phyloP scores from a whole-genome alignment of 2,888 invertebrate genomes.

The Cabera pusaria region DNA sequence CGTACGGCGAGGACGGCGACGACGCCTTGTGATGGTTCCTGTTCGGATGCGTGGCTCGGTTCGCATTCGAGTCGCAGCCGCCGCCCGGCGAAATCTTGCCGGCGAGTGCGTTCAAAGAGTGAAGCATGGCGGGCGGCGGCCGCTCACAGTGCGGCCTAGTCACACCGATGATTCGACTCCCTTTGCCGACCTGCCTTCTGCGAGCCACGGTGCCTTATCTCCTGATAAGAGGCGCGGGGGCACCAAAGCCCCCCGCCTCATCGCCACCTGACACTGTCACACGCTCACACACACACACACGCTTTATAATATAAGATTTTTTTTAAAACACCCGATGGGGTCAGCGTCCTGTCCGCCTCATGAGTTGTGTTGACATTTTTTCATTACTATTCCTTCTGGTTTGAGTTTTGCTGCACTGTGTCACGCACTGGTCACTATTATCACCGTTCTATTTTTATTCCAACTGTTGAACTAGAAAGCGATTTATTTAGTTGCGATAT shows the following conservation, averaged over 20 bases:
- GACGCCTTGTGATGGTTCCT: conserved; percentile 75
- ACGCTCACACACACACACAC: conserved; percentile 54
- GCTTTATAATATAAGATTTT: conserved; percentile 45
- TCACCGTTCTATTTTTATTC: conserved; percentile 23
- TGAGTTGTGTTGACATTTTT: conserved; percentile 59
- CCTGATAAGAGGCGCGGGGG: conserved; percentile 81
- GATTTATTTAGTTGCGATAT: conserved; percentile 25
- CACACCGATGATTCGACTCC: conserved; percentile 71
- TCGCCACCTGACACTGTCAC: conserved; percentile 76
- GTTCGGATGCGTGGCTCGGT: conserved; percentile 83
- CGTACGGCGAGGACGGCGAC: conserved; percentile 74
- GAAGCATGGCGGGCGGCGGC: conserved; percentile 92
- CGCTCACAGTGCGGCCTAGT: conserved; percentile 74
- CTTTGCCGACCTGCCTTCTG: conserved; percentile 62
- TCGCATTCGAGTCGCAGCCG: conserved; percentile 87
- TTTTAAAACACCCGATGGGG: conserved; percentile 49
- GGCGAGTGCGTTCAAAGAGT: conserved; percentile 94
- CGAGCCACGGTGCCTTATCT: conserved; percentile 77
- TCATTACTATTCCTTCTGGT: conserved; percentile 45
- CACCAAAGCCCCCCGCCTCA: conserved; percentile 77
- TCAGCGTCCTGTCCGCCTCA: conserved; percentile 78
- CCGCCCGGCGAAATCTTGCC: conserved; percentile 94
- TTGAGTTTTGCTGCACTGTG: conserved; percentile 40
- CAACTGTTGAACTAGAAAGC: conserved; percentile 14
- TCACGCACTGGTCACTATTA: conserved; percentile 35